Evolutionary conservation across 2,797 vertebrate genomes (phyloP).

Genomic region (Margarornis squamiger): DNA sequence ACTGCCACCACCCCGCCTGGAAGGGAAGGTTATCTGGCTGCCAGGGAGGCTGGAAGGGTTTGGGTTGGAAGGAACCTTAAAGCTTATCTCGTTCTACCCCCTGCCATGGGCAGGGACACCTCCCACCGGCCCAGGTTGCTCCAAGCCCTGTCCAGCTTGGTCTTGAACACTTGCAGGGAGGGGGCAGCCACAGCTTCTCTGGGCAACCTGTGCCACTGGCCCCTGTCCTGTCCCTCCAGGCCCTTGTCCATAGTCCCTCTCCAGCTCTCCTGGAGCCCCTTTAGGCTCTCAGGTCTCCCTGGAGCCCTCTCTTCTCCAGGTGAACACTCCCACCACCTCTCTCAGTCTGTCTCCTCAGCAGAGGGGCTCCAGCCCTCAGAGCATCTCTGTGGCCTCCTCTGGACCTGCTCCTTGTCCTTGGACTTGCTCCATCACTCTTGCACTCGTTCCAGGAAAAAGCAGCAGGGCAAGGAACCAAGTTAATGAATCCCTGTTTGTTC

Average conservation of each 20-base stretch:
- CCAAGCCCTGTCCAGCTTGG: background rate
- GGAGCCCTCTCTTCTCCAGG: background rate
- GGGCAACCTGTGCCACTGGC: background rate
- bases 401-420: background rate
- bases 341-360: background rate
- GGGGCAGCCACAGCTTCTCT: background rate
- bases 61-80: background rate
- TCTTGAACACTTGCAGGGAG: background rate
- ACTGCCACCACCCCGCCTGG: background rate
- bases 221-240: background rate
- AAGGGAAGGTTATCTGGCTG: background rate
- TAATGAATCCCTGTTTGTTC: background rate
- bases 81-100: background rate
- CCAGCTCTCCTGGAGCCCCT: background rate
- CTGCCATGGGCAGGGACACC: background rate
- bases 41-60: background rate
- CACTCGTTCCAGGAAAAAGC: background rate
- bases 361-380: background rate
- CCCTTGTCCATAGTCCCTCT: background rate
- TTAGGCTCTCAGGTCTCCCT: background rate
- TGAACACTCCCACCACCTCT: background rate
- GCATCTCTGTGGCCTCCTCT: fast-evolving
- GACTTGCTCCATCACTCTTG: background rate
- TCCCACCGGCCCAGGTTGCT: background rate
- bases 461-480: background rate